These are phyloP conservation scores for Tragopan temminckii DNA, from an alignment of 2,797 vertebrate species.

Conservation along the genomic window DNA sequence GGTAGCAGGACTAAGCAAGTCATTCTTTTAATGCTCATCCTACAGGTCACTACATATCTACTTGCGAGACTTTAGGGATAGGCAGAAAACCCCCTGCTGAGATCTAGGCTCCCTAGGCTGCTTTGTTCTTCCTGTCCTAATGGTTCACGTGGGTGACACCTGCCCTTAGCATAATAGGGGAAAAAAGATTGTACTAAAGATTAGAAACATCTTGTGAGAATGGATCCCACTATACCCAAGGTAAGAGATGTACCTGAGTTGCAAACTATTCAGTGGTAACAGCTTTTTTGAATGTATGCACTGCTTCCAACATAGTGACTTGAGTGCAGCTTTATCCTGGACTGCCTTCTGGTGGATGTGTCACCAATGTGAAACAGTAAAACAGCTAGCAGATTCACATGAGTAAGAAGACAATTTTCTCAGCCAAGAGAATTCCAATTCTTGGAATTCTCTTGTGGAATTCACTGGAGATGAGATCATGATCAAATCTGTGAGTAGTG, in stretches of 20 bases:
- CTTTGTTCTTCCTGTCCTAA: fast-evolving
- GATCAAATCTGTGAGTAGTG: not conserved
- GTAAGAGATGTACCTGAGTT: not conserved
- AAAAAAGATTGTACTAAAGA: not conserved
- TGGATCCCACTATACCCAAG: not conserved
- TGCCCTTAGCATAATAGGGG: not conserved
- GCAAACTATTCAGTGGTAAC: not conserved
- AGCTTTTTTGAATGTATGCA: not conserved
- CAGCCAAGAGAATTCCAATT: not conserved
- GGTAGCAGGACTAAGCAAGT: not conserved
- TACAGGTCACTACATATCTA: fast-evolving
- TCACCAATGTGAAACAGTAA: not conserved
- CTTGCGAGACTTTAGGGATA: not conserved
- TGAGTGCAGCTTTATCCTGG: not conserved
- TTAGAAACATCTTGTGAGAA: not conserved
- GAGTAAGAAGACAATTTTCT: not conserved
- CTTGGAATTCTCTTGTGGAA: not conserved
- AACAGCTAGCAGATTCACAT: not conserved
- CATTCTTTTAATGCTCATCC: not conserved
- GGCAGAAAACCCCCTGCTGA: not conserved
- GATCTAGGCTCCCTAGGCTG: not conserved
- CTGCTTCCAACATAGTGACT: not conserved
- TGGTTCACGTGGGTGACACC: not conserved
- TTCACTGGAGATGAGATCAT: not conserved
- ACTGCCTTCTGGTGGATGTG: not conserved